A percentile compares a stretch with the other conserved stretches of the same genome.
phyloP scores from a whole-genome alignment of 92 coral and sea anemone species.

The Epizoanthus scotinus region DNA sequence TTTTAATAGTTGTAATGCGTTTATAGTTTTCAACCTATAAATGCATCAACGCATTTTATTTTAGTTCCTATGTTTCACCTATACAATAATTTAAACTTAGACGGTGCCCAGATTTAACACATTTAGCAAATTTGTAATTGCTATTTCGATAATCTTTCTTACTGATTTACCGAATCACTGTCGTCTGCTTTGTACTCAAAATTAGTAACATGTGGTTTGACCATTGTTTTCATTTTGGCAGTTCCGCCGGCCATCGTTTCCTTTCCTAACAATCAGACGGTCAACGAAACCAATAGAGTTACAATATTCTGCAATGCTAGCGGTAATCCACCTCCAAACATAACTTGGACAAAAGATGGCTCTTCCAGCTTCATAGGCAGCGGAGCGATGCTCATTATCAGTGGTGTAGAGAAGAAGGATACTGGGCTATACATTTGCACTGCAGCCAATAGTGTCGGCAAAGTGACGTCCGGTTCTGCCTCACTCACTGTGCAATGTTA shows the following conservation, averaged over 20 bases:
- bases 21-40: no score
- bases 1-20: no score
- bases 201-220: no score
- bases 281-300: conserved; percentile 48
- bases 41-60: no score
- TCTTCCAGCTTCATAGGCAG: background rate
- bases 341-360: conserved; percentile 49
- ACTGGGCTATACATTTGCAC: conserved; percentile 45
- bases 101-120: no score
- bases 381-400: background rate
- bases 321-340: conserved; percentile 56
- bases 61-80: no score
- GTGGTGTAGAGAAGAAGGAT: background rate
- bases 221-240: background rate
- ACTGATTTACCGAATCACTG: no score
- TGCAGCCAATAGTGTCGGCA: conserved; percentile 53
- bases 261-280: conserved; percentile 20
- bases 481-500: conserved; percentile 47
- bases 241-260: conserved; percentile 26
- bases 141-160: no score
- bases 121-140: no score
- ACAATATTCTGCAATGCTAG: conserved; percentile 51
- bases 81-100: no score
- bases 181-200: no score
- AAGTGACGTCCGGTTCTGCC: background rate